A percentile compares a stretch with the other conserved stretches of the same genome.
phyloP scores from a whole-genome alignment of 2,797 vertebrate genomes.

The Phrynocephalus guinanensis region DNA sequence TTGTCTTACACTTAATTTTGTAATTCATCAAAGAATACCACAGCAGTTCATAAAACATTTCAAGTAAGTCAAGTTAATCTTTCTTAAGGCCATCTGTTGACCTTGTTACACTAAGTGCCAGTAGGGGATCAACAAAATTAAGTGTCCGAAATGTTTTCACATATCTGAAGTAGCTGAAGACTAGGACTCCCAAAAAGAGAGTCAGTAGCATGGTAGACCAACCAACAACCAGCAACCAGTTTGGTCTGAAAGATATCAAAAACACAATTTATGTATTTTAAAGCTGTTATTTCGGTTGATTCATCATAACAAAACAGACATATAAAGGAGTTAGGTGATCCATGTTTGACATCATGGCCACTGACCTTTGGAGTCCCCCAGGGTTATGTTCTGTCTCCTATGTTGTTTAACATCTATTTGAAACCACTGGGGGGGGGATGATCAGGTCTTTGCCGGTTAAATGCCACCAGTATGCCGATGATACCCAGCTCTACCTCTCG shows the following conservation, averaged over 20 bases:
- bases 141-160: constrained; percentile 53
- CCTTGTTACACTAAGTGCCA: neutral
- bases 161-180: constrained; percentile 67
- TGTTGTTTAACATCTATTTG: too few species aligned
- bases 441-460: too few species aligned
- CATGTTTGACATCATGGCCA: too few species aligned
- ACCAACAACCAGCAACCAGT: constrained; percentile 5
- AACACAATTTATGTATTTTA: neutral
- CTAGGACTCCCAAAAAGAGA: constrained; percentile 47
- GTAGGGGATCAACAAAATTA: neutral
- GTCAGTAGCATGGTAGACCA: constrained; percentile 39
- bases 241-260: constrained; percentile 59
- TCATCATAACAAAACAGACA: neutral
- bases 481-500: too few species aligned
- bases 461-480: too few species aligned
- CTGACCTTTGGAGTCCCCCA: too few species aligned
- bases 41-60: neutral
- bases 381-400: too few species aligned
- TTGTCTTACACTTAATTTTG: constrained; percentile 13
- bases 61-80: neutral
- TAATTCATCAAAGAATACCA: neutral
- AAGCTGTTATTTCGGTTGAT: neutral
- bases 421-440: too few species aligned
- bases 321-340: too few species aligned
- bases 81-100: neutral